Evolutionary conservation across 2,888 invertebrate genomes (phyloP).

Genomic region (Drosophila paranaensis): DNA sequence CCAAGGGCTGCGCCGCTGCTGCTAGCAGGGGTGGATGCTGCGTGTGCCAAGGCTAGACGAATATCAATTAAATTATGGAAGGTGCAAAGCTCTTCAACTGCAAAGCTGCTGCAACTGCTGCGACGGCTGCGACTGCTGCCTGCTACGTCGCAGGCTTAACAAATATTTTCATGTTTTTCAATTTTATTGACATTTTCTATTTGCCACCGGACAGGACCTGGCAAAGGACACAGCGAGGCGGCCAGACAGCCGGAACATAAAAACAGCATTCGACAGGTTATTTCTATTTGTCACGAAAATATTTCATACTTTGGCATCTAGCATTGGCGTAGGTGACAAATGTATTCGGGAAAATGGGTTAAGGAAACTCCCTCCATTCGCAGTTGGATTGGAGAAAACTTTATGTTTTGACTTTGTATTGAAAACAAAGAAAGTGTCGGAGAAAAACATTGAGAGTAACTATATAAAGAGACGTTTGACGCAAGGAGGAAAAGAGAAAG

Average conservation of each 20-base stretch:
- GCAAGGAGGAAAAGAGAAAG: too few relatives aligned
- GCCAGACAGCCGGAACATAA: constrained; percentile 11
- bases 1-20: constrained; percentile 26
- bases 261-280: constrained; percentile 49
- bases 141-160: constrained; percentile 14
- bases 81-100: constrained; percentile 16
- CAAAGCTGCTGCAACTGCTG: neutral
- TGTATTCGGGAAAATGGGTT: constrained; percentile 22
- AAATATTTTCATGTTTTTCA: constrained; percentile 51
- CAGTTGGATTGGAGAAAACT: constrained; percentile 1
- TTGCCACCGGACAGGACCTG: constrained; percentile 44
- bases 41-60: constrained; percentile 63
- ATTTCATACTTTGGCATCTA: constrained; percentile 36
- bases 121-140: neutral
- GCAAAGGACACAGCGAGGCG: constrained; percentile 9
- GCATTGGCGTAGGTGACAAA: constrained; percentile 49
- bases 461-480: too few relatives aligned
- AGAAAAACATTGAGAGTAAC: too few relatives aligned
- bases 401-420: neutral
- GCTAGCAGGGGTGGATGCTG: neutral
- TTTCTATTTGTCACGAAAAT: constrained; percentile 47
- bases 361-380: constrained; percentile 28
- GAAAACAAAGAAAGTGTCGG: neutral
- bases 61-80: constrained; percentile 74
- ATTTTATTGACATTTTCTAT: constrained; percentile 72